Evolutionary conservation across 2,113 vertebrate genomes (phyloP).

Genomic region (Psettodes erumei): DNA sequence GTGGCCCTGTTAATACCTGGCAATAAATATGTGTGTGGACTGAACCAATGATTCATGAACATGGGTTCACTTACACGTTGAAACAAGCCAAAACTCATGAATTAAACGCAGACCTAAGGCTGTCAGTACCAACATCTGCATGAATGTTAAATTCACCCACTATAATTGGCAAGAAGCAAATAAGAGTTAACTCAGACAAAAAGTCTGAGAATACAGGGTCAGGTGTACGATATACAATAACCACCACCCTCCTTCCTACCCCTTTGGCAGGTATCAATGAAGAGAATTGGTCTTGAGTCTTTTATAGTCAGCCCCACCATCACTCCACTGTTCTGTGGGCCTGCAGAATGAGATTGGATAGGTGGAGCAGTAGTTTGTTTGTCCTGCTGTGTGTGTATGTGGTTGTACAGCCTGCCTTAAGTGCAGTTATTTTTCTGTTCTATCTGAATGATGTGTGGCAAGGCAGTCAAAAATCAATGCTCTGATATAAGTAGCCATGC

Average conservation of each 20-base stretch:
- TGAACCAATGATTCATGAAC: no score
- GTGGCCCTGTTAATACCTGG: no score
- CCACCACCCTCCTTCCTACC: background rate
- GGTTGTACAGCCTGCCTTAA: background rate
- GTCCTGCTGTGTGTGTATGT: background rate
- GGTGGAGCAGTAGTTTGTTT: constrained; percentile 4
- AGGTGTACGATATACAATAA: no score
- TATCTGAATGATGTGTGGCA: constrained; percentile 34
- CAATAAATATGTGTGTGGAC: no score
- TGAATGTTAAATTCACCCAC: no score
- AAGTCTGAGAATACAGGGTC: no score
- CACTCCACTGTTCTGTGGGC: background rate
- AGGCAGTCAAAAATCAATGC: constrained; percentile 38
- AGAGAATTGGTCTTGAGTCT: constrained; percentile 55
- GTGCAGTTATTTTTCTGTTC: constrained; percentile 16
- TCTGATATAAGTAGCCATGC: constrained; percentile 13
- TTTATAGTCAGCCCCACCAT: constrained; percentile 46
- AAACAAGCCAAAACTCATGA: no score
- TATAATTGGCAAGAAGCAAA: no score
- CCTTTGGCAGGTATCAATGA: constrained; percentile 58
- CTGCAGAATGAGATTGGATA: background rate
- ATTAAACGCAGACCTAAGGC: no score
- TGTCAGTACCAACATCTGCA: no score
- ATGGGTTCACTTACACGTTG: no score
- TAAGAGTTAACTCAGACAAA: no score